phyloP scores from a whole-genome alignment of 2,888 invertebrate genomes.

The Globia sparganii region DNA sequence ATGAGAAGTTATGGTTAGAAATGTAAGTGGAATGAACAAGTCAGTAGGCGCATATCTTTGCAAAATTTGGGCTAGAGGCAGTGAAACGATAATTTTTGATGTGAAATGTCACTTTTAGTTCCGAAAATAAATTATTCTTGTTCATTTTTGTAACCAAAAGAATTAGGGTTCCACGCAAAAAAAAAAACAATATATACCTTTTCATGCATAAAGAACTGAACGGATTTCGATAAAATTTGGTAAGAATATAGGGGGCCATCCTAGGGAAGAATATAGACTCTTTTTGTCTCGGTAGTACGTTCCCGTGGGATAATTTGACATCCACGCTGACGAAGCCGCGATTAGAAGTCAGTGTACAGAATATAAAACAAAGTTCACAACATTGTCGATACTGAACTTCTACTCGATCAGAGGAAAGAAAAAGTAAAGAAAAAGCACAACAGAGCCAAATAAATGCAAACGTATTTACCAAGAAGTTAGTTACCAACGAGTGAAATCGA shows the following conservation, averaged over 20 bases:
- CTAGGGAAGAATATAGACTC: too few species aligned
- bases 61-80: background rate
- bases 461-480: conserved; percentile 36
- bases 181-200: too few species aligned
- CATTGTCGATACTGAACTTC: conserved; percentile 12
- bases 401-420: background rate
- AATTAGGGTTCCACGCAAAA: too few species aligned
- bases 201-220: too few species aligned
- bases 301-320: background rate
- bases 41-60: background rate
- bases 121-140: background rate
- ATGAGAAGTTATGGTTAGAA: conserved; percentile 47
- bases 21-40: background rate
- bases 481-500: conserved; percentile 47
- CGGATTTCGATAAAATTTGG: background rate
- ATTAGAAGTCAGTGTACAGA: background rate
- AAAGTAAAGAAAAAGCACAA: conserved; percentile 10
- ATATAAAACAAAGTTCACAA: conserved; percentile 11
- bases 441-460: conserved; percentile 33
- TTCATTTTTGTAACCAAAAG: background rate
- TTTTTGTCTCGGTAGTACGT: too few species aligned
- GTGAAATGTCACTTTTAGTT: background rate
- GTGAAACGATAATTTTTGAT: background rate
- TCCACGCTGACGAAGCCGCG: background rate
- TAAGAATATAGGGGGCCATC: background rate